Evolutionary conservation across 1,140 invertebrate species (phyloP), one percentile per base, ranked within the genome.

Genomic region (Stegodyphus mimosarum): DNA sequence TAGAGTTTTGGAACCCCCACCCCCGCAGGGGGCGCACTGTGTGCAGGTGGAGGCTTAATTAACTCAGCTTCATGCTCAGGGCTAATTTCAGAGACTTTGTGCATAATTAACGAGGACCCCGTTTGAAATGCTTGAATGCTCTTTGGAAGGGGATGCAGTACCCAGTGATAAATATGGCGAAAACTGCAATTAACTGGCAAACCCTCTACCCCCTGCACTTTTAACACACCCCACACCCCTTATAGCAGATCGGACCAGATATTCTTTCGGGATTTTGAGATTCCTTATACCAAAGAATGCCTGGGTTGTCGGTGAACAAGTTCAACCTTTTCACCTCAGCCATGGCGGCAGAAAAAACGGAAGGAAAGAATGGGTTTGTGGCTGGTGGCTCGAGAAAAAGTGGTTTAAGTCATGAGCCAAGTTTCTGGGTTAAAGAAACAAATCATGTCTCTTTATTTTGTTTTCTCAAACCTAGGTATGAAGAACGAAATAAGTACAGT

Each of bases 41-140:
- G 80, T 83, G 63, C 81, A 84, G 81, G 81, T 84, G 81, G 72
- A 70, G 75, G 83, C 83, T 86, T 86, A 86, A 86, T 86, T 86
- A 86, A 86, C 85, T 86, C 76, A 64, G 77, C 77, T 80, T 81
- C 85, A 86, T 80, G 77, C 77, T 77, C 85, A 80, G 71, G 85
- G 77, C 85, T 80, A 86, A 86, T 86, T 86, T 80, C 85, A 55
- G 72, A 80, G 72, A 74, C 77, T 86, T 86, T 77, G 74, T 86
- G 83, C 83, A 86, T 86, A 86, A 86, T 86, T 86, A 86, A 86
- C 83, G 83, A 78, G 64, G 74, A 7, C 52, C 74, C 69, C 66
- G 74, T 78, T 77, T 71, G 83, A 52, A 86, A 86, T 86, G 75
- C 83, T 86, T 72, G 66, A 86, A 86, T 86, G 74, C 66, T 77